Evolutionary conservation across 2,113 vertebrate species (phyloP).

Genomic region (Verasper variegatus): DNA sequence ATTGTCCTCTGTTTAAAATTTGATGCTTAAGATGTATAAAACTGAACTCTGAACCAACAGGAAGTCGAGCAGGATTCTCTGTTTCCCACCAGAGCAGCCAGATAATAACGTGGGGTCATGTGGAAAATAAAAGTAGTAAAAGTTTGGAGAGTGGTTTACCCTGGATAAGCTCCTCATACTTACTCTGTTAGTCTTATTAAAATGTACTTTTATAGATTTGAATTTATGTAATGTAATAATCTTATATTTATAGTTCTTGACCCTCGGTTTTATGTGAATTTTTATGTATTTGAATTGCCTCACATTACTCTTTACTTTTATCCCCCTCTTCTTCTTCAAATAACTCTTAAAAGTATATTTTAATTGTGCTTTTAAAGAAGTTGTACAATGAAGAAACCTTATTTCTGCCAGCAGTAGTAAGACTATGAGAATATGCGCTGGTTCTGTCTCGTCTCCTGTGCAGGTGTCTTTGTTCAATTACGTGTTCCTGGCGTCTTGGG

Average conservation of each 20-base stretch:
- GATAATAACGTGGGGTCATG: no score
- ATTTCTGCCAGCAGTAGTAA: no score
- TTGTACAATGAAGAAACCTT: no score
- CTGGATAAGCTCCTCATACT: no score
- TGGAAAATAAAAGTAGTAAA: no score
- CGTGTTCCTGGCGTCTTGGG: conserved; percentile 96
- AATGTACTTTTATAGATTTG: background rate
- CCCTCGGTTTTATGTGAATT: background rate
- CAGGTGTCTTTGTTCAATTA: conserved; percentile 92
- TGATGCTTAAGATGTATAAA: no score
- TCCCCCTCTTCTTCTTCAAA: background rate
- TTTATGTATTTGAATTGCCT: background rate
- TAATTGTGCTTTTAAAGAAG: background rate
- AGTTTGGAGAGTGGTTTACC: no score
- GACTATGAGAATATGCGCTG: background rate
- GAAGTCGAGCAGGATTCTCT: no score
- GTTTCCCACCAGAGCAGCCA: no score
- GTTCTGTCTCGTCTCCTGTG: conserved; percentile 17
- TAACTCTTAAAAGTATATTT: background rate
- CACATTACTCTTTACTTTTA: background rate
- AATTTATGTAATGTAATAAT: background rate
- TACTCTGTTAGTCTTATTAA: background rate
- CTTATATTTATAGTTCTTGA: background rate
- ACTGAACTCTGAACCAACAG: no score
- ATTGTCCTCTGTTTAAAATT: no score